These are phyloP conservation scores for Platycercus adscitus DNA, from an alignment of 2,113 vertebrate genomes.

Conservation along the genomic window DNA sequence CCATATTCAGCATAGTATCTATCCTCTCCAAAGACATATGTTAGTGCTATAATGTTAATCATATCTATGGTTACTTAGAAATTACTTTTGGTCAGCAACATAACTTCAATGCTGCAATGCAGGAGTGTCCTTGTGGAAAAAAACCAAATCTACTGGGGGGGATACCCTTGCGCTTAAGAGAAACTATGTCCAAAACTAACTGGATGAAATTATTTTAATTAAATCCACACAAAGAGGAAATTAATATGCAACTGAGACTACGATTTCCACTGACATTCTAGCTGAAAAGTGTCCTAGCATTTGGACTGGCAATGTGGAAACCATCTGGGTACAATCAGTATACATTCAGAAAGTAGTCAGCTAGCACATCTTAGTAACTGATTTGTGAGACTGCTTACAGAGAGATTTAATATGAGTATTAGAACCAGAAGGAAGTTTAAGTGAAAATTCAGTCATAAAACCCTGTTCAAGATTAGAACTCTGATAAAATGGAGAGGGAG, in stretches of 20 bases:
- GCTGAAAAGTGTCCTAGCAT: background rate
- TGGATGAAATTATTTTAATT: background rate
- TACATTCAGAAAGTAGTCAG: background rate
- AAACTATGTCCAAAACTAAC: background rate
- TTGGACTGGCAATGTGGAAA: background rate
- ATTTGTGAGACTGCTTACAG: background rate
- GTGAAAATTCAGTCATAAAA: background rate
- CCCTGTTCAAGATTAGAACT: background rate
- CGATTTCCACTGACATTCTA: background rate
- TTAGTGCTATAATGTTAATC: background rate
- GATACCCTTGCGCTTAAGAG: background rate
- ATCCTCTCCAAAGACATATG: background rate
- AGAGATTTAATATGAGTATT: background rate
- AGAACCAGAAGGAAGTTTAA: background rate
- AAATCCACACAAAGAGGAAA: background rate
- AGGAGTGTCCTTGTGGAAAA: background rate
- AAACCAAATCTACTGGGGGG: background rate
- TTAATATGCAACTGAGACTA: background rate
- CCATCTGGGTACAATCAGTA: background rate
- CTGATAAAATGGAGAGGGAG: background rate
- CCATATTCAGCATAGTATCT: background rate
- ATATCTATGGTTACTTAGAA: background rate
- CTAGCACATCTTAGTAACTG: background rate
- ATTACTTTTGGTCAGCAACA: background rate
- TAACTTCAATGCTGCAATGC: background rate